Conservation (phyloP, 2,113 vertebrate genomes). For the Erythrolamprus reginae region DNA sequence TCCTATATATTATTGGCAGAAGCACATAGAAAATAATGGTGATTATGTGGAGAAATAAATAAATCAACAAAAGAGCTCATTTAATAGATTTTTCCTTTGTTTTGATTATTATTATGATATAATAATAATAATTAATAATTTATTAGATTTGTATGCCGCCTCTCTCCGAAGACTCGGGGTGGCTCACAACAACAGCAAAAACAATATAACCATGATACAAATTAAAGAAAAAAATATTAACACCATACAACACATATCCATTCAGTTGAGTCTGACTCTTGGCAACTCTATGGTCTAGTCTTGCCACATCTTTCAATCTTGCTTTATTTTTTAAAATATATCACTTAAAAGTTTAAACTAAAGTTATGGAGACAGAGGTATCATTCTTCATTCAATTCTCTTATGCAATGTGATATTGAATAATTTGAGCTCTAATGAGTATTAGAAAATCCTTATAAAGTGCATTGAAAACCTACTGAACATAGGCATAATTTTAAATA, state of each 20-base stretch:
- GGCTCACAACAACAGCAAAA: too few species aligned
- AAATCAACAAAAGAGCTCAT: neutral
- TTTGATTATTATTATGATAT: neutral
- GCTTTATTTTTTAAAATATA: neutral
- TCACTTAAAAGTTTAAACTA: neutral
- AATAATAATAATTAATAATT: too few species aligned
- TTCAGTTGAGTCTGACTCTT: neutral
- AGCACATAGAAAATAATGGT: neutral
- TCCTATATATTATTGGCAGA: neutral
- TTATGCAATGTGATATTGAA: neutral
- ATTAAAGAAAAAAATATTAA: too few species aligned
- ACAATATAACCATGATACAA: too few species aligned
- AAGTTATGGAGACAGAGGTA: neutral
- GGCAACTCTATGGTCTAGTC: neutral
- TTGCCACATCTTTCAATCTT: neutral
- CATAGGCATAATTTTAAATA: neutral
- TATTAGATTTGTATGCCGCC: too few species aligned
- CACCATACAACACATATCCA: too few species aligned
- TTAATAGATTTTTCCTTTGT: neutral
- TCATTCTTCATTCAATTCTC: neutral
- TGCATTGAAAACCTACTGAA: neutral
- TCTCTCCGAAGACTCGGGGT: too few species aligned
- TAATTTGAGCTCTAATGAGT: neutral
- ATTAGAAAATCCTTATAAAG: neutral
- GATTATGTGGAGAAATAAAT: neutral